Evolutionary conservation across 2,797 vertebrate genomes (phyloP).

Genomic region (Moxostoma hubbsi): DNA sequence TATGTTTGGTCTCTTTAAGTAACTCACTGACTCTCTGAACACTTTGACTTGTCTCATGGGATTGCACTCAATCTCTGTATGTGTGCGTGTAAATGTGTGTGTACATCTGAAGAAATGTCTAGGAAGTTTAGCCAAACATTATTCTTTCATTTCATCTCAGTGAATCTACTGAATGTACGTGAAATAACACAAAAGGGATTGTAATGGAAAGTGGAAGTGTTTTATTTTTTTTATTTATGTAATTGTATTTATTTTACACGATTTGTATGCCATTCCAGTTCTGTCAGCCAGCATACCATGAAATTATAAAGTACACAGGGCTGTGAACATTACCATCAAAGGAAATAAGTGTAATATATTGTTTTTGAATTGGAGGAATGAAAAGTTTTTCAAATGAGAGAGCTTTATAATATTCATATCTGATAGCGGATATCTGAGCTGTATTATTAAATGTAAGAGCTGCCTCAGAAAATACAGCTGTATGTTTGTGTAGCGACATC

Average conservation of each 20-base stretch:
- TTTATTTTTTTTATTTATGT: no score
- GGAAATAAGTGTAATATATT: neutral
- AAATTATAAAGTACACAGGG: no score
- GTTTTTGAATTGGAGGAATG: no score
- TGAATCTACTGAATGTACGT: neutral
- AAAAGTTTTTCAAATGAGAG: neutral
- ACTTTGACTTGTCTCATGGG: constrained; percentile 20
- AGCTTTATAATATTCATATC: neutral
- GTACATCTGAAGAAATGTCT: neutral
- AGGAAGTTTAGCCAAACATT: constrained; percentile 18
- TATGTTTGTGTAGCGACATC: constrained; percentile 10
- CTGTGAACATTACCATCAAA: no score
- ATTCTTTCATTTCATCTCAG: constrained; percentile 15
- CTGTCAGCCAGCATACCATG: no score
- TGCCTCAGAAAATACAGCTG: neutral
- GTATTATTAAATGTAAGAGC: neutral
- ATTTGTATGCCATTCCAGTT: no score
- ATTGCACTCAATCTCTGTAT: neutral
- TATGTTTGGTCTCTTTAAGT: constrained; percentile 38
- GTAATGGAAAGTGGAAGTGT: no score
- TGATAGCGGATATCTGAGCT: neutral
- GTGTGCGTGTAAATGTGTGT: constrained; percentile 1
- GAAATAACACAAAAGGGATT: no score
- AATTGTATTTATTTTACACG: no score
- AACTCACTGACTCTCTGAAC: constrained; percentile 26